Conservation (phyloP, 2,797 vertebrate species). For the Acrossocheilus wenchowensis region DNA sequence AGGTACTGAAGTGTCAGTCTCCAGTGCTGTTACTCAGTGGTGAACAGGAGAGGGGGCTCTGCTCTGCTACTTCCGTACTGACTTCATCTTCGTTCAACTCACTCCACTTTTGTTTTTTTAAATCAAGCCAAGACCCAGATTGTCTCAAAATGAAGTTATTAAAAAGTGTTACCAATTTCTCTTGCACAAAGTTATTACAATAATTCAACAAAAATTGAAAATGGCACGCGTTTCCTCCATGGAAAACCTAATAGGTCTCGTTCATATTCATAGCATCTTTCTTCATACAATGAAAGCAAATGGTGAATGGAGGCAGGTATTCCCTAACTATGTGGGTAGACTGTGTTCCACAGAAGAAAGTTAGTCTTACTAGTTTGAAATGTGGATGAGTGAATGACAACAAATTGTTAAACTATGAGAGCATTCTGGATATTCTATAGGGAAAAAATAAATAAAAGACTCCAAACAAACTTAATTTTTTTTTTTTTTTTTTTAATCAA, state of each 20-base stretch:
- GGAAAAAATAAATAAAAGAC: not conserved
- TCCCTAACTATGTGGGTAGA: not conserved
- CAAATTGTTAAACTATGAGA: not conserved
- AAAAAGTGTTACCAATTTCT: not conserved
- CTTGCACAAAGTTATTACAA: not conserved
- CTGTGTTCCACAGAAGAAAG: not conserved
- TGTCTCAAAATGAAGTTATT: not conserved
- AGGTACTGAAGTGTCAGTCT: conserved; percentile 2
- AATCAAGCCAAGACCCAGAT: not conserved
- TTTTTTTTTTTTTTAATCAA: not conserved
- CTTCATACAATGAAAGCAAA: not conserved
- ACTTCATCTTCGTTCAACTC: not conserved
- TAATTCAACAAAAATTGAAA: not conserved
- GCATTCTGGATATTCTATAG: not conserved
- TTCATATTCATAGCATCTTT: not conserved
- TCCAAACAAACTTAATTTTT: not conserved
- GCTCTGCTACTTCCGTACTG: not conserved
- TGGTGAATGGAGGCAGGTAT: not conserved
- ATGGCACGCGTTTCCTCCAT: not conserved
- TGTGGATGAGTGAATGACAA: not conserved
- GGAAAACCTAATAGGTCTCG: not conserved
- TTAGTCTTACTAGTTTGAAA: not conserved
- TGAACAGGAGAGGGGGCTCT: conserved; percentile 16
- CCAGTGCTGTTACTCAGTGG: not conserved
- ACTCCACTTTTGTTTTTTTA: not conserved